phyloP scores from a whole-genome alignment of 2,888 invertebrate genomes.

The Lasioglossum lativentre region DNA sequence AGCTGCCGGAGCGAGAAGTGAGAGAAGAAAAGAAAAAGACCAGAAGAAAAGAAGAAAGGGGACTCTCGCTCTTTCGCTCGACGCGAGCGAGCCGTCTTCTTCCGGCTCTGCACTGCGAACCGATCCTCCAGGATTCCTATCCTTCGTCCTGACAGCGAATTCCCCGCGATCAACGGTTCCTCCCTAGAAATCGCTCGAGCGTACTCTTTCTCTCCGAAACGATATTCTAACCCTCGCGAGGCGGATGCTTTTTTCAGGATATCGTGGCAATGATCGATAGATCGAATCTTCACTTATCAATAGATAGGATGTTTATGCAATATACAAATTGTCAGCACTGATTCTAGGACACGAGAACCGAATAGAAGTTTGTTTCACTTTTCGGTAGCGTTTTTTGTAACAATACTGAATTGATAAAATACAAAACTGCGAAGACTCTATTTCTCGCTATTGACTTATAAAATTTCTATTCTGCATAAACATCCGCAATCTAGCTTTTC shows the following conservation, averaged over 20 bases:
- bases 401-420: neutral
- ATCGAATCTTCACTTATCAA: neutral
- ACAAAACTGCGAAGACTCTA: too few species aligned
- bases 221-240: neutral
- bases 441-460: too few species aligned
- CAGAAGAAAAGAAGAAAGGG: slow-evolving; percentile 25
- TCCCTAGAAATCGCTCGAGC: neutral
- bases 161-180: neutral
- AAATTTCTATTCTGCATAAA: neutral
- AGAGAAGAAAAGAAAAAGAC: slow-evolving; percentile 36
- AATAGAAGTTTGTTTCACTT: too few species aligned
- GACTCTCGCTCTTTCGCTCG: neutral
- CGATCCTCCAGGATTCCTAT: neutral
- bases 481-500: neutral
- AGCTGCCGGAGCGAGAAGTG: slow-evolving; percentile 58
- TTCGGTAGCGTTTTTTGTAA: too few species aligned
- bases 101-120: neutral
- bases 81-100: slow-evolving; percentile 5
- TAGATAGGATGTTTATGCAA: neutral
- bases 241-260: neutral
- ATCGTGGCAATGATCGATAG: neutral
- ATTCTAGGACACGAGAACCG: too few species aligned
- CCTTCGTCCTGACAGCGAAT: neutral
- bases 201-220: neutral
- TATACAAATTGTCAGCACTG: too few species aligned